A percentile compares a stretch with the other conserved stretches of the same genome.
Conservation (phyloP, 2,888 invertebrate species). For the Lymantria dispar region DNA sequence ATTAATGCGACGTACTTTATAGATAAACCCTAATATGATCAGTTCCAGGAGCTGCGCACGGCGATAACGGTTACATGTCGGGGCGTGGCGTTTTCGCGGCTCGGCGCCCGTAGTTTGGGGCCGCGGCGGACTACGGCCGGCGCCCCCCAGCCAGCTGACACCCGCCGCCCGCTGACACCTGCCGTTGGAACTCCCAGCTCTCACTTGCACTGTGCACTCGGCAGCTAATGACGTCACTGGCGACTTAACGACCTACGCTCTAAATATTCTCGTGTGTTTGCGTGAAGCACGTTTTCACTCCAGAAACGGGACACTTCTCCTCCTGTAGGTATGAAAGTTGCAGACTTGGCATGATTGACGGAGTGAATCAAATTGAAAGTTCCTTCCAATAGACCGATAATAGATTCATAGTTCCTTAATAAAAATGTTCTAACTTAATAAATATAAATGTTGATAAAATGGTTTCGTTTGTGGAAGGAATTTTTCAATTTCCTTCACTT, state of each 20-base stretch:
- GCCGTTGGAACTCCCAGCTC: not conserved
- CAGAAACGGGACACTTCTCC: not conserved
- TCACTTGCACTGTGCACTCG: conserved; percentile 1
- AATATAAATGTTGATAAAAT: conserved; percentile 19
- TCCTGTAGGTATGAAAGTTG: not conserved
- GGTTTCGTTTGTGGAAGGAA: conserved; percentile 6
- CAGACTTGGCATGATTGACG: not conserved
- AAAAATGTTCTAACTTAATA: conserved; percentile 11
- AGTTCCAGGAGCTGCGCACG: conserved; percentile 30
- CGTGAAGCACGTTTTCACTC: not conserved
- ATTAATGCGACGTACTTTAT: too few species aligned
- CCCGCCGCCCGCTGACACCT: conserved; percentile 5
- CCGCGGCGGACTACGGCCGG: conserved; percentile 46
- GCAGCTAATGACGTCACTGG: conserved; percentile 5
- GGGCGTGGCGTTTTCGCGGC: conserved; percentile 43
- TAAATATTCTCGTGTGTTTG: not conserved
- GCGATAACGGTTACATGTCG: conserved; percentile 38
- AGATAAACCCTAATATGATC: not conserved
- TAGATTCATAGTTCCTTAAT: not conserved
- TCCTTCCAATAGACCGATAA: conserved; percentile 7
- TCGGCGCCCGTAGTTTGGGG: conserved; percentile 62
- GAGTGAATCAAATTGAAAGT: conserved; percentile 20
- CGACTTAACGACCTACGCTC: not conserved
- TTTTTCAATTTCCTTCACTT: conserved; percentile 29
- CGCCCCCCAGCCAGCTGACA: conserved; percentile 12